Evolutionary conservation across 2,113 vertebrate species (phyloP), one percentile per base, ranked within the genome.

Genomic region (Trinectes maculatus): DNA sequence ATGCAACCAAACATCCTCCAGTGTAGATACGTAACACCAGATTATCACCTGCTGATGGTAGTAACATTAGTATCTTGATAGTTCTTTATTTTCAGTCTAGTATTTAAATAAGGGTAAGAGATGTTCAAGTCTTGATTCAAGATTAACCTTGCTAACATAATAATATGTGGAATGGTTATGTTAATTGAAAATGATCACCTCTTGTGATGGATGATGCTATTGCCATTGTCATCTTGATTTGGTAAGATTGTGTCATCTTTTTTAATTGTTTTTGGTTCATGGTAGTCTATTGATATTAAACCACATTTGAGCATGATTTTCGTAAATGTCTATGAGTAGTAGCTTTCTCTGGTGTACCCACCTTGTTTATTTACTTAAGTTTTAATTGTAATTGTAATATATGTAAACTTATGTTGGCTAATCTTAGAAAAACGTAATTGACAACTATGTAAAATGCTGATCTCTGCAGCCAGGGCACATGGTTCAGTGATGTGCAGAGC

Each of bases 241-340:
- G 13, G 10, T 57, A n/a, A 71, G 15, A 44, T 2, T 31, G 2
- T 2, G 11, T 44, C 36, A 18, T 21, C 5, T 7, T 57, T 15
- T 36, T 55, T 51, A 46, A 44, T 71, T 40, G 10, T 44, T 43
- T 63, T 76, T 18, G 67, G 28, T n/a, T 47, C 24, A 79, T 59
- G 67, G 37, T 56, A 59, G 28, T 55, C 16, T 57, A 31, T 37
- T 54, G 31, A 43, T 40, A 11, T 28, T 19, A 68, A 34, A 33
- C 39, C 62, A 65, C 53, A 34, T 73, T 56, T 63, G 9, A 61
- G 19, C 34, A 55, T 82, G n/a, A 52, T 71, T 65, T 49, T 85
- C n/a, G 57, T 52, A 56, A 74, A 78, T 79, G 52, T 75, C 37
- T 16, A 29, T 22, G 26, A 57, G 47, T 69, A 12, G 60, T 60